Evolutionary conservation across 2,113 vertebrate species (phyloP).

Genomic region (Genyomyrus donnyi): DNA sequence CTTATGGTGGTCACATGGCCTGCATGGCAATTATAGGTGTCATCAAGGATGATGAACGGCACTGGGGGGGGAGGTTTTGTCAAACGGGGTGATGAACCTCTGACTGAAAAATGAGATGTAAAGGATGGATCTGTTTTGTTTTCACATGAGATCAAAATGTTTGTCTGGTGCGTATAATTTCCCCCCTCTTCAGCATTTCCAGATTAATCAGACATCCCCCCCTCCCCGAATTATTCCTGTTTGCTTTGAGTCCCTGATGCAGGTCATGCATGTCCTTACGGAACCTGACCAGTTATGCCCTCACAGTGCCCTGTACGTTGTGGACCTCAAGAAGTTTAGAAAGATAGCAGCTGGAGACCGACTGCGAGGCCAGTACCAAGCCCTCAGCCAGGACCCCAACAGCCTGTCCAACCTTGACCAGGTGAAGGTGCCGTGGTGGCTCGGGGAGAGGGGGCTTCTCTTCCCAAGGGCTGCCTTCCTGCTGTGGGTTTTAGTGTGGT

Average conservation of each 20-base stretch:
- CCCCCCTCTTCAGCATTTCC: neutral
- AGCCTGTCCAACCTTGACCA: slow-evolving; percentile 95
- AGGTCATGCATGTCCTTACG: neutral
- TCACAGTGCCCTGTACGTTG: slow-evolving; percentile 85
- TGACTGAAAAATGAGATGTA: neutral
- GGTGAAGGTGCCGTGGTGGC: slow-evolving; percentile 48
- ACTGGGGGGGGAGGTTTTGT: neutral
- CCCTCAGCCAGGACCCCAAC: slow-evolving; percentile 90
- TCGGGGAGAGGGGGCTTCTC: neutral
- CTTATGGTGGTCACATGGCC: neutral
- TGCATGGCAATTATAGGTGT: neutral
- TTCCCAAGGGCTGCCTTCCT: neutral
- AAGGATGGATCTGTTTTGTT: neutral
- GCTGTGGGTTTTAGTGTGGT: neutral
- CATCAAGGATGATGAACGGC: neutral
- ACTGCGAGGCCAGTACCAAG: slow-evolving; percentile 90
- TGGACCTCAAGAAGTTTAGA: slow-evolving; percentile 90
- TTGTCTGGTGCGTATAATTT: neutral
- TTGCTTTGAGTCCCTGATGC: neutral
- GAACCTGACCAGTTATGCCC: neutral
- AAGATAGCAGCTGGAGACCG: slow-evolving; percentile 90
- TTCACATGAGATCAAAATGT: neutral
- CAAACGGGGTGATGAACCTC: neutral
- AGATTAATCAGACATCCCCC: neutral
- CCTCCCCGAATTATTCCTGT: neutral